Base-by-base conservation (phyloP, 2,797 vertebrate genomes). In the Neosilurus mollespiculum region DNA sequence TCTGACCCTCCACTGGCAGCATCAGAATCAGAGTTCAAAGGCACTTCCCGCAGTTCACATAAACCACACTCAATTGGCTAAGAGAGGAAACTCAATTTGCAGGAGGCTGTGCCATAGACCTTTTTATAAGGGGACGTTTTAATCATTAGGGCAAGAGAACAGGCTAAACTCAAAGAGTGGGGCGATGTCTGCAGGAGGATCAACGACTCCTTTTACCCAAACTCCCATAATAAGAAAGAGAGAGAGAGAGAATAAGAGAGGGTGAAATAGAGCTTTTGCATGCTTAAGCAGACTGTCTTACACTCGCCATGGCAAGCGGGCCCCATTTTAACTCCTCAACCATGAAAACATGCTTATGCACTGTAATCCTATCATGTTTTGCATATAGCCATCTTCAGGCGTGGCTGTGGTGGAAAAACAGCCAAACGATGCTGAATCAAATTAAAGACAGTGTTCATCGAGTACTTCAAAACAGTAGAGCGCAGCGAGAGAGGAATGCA, bases 1-100 rank as follows among this genome's bases (percentile, higher is more conserved):
- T 89, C 67, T 93, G 94, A 95, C 94, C 93, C 92, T 91, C 86
- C 90, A 92, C 92, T 95, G 90, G 91, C 90, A 89, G 88, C 89
- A 43, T 87, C 83, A 91, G 92, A 93, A 90, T 81, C 88, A 87
- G 91, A 93, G 94, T 95, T 95, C 94, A 95, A 95, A 95, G 94
- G 90, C 93, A 90, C 93, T 94, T 93, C 93, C 94, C 79, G 92
- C 93, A 93, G 93, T 93, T 94, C 93, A 93, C 93, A 95, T 94
- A 95, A 95, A 95, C 94, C 94, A 94, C 94, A 93, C 95, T 95
- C 95, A 94, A 95, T 94, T 94, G 94, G 94, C 94, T 94, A 94
- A 93, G 93, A 95, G 93, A 95, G 94, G 94, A 95, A 95, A 94
- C 94, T 95, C 94, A 95, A 95, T 95, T 95, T 96, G 94, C 94